Conservation (phyloP, 1,140 invertebrate species). For the Eulimnadia texana region DNA sequence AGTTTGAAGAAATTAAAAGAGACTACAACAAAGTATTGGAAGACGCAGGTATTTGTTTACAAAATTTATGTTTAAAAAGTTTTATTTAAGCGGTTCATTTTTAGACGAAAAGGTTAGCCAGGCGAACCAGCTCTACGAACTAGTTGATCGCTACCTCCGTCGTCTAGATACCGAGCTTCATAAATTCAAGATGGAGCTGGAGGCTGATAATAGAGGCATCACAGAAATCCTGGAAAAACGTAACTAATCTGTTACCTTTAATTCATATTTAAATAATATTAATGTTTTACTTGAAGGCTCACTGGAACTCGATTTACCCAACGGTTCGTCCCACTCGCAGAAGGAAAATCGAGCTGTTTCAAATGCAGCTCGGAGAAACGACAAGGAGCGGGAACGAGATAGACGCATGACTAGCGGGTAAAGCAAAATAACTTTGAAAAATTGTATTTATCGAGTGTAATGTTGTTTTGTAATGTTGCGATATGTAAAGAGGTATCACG, state of each 20-base stretch:
- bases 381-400: slow-evolving; percentile 5
- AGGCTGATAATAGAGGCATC: slow-evolving; percentile 95
- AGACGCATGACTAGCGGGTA: not conserved
- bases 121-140: slow-evolving; percentile 84
- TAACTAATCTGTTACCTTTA: slow-evolving; percentile 20
- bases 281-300: slow-evolving; percentile 28
- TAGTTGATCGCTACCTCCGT: slow-evolving; percentile 83
- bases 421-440: not conserved
- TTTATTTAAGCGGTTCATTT: slow-evolving; percentile 6
- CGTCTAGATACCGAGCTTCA: slow-evolving; percentile 84
- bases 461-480: too few species aligned
- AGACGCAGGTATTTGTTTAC: slow-evolving; percentile 54
- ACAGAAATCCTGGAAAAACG: slow-evolving; percentile 87
- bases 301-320: slow-evolving; percentile 34
- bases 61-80: not conserved
- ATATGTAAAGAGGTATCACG: not conserved
- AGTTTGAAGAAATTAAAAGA: slow-evolving; percentile 68
- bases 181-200: slow-evolving; percentile 96
- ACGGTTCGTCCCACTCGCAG: slow-evolving; percentile 13
- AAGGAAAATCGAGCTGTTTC: slow-evolving; percentile 11
- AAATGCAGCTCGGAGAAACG: not conserved
- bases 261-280: slow-evolving; percentile 4
- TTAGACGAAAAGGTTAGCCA: slow-evolving; percentile 61
- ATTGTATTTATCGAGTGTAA: not conserved
- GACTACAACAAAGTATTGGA: slow-evolving; percentile 87